A percentile compares a stretch with the other conserved stretches of the same genome.
phyloP scores from a whole-genome alignment of 2,797 vertebrate species.

The Xyrichtys novacula region DNA sequence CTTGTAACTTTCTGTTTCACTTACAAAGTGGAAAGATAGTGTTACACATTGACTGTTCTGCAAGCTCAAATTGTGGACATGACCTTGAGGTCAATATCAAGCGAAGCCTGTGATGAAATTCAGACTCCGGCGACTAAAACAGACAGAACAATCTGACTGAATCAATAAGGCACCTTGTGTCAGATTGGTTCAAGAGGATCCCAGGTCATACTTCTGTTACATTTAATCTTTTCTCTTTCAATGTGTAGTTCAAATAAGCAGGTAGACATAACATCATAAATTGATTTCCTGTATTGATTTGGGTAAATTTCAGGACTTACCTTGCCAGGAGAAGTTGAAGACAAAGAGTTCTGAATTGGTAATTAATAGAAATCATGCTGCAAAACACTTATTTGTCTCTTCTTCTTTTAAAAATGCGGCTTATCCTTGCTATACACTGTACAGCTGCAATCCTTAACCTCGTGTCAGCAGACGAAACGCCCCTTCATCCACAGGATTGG shows the following conservation, averaged over 20 bases:
- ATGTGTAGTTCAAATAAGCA: neutral
- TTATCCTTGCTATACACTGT: conserved; percentile 27
- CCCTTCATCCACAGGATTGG: neutral
- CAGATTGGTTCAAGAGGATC: neutral
- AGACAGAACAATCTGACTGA: neutral
- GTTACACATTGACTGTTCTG: neutral
- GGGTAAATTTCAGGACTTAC: conserved; percentile 17
- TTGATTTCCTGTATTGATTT: neutral
- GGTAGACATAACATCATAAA: neutral
- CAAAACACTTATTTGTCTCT: neutral
- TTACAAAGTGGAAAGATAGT: neutral
- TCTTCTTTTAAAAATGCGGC: conserved; percentile 20
- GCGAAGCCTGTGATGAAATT: conserved; percentile 3
- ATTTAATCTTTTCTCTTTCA: too few relatives aligned
- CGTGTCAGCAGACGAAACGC: conserved; percentile 5
- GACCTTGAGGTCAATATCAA: neutral
- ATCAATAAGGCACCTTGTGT: neutral
- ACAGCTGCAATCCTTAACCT: conserved; percentile 26
- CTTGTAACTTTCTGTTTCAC: neutral
- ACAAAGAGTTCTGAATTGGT: neutral
- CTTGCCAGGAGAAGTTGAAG: conserved; percentile 6
- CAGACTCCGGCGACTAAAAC: neutral
- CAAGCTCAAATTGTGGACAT: neutral
- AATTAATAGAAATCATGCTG: neutral
- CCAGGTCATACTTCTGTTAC: too few relatives aligned